Evolutionary conservation across 2,888 invertebrate species (phyloP).

Genomic region (Marasmarcha lunaedactyla): DNA sequence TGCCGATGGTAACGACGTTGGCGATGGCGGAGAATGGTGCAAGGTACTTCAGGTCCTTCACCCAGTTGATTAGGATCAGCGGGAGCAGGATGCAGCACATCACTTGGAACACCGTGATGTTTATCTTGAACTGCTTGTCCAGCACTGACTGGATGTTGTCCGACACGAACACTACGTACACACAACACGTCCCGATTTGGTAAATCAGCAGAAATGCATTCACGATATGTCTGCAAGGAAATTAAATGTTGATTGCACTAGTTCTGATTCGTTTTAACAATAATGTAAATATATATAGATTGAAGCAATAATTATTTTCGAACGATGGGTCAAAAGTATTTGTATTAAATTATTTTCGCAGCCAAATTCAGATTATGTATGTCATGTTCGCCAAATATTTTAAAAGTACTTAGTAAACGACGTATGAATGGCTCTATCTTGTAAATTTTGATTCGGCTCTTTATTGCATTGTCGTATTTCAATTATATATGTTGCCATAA

Average conservation of each 20-base stretch:
- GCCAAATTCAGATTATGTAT: no score
- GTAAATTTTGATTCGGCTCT: no score
- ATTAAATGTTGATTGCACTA: conserved; percentile 3
- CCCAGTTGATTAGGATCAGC: conserved; percentile 83
- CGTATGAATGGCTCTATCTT: no score
- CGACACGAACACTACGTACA: conserved; percentile 94
- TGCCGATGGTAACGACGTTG: conserved; percentile 84
- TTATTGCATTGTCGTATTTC: no score
- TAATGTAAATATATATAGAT: no score
- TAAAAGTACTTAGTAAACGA: no score
- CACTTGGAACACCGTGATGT: conserved; percentile 71
- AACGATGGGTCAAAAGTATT: no score
- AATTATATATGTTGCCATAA: no score
- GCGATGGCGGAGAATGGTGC: conserved; percentile 93
- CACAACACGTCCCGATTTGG: conserved; percentile 96
- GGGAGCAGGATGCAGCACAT: conserved; percentile 81
- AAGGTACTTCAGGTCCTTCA: conserved; percentile 85
- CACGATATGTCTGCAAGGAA: conserved; percentile 73
- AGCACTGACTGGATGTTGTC: conserved; percentile 82
- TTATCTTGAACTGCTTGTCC: conserved; percentile 57
- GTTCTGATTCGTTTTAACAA: no score
- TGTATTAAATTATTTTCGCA: no score
- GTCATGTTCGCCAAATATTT: no score
- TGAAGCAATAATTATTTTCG: no score
- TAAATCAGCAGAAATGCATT: conserved; percentile 85